Base-by-base conservation (phyloP, 2,797 vertebrate species). In the Chromis chromis region DNA sequence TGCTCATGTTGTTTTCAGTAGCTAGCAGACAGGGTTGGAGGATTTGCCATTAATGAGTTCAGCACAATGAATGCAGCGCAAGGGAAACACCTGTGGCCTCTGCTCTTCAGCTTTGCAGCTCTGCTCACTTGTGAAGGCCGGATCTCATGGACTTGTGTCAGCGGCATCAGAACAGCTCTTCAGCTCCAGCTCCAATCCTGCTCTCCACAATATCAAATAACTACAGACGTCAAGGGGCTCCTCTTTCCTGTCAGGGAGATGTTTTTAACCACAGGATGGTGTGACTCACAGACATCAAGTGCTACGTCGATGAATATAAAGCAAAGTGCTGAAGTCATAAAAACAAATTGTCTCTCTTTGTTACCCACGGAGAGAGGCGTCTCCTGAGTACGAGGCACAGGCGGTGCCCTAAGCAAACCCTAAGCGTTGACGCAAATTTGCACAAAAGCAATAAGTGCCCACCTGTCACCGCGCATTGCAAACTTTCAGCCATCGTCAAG, bases 41-140 rank as follows among this genome's bases (percentile, higher is more conserved):
- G 61, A 76, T 79, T 84, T 67, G 40, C 54, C 66, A 67, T 73
- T 79, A 89, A 87, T 76, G 71, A 83, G 65, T 58, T 76, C 53
- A 77, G 74, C 57, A 56, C 36, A 74, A 76, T 78, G 61, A 86
- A 80, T 58, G 28, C 72, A 78, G 60, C 59, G 60, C 48, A 57
- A 75, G 36, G 67, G 63, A 79, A 86, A 78, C 84, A 91, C 87
- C 83, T 89, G 87, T 85, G 82, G 70, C 78, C 64, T 84, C 57
- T 50, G 69, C 86, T 75, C 69, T 36, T 70, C 48, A 55, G 70
- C 76, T 65, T 42, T 21, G 40, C 52, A 40, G 72, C 82, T 67
- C 46, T 48, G 63, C 74, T 84, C 64, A 68, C 66, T 77, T 79
- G 59, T 65, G 69, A 33, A 28, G 59, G 62, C 24, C 24, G 4